Evolutionary conservation across 2,113 vertebrate species (phyloP).

Genomic region (Probosciger aterrimus): DNA sequence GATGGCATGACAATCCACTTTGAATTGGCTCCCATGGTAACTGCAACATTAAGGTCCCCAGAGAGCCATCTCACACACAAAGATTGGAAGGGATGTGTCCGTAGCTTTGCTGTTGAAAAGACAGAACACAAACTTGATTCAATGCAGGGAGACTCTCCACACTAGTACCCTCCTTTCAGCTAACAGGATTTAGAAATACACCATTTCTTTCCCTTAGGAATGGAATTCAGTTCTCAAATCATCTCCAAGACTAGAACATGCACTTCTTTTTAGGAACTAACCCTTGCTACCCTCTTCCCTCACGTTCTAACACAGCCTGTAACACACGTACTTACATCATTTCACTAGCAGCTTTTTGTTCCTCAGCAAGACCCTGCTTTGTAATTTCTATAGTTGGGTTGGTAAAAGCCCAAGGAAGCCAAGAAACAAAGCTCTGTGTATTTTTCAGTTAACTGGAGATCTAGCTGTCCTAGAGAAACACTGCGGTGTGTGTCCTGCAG

Average conservation of each 20-base stretch:
- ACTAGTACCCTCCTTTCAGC: background rate
- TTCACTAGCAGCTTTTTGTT: background rate
- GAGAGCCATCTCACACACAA: background rate
- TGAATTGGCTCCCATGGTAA: constrained; percentile 29
- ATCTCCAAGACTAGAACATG: background rate
- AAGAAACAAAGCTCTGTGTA: background rate
- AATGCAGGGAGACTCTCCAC: background rate
- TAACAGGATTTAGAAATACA: background rate
- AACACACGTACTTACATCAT: background rate
- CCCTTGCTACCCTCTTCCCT: background rate
- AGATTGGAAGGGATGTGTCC: background rate
- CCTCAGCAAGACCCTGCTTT: background rate
- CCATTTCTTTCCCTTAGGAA: background rate
- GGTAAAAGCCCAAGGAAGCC: background rate
- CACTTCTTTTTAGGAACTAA: background rate
- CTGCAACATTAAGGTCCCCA: background rate
- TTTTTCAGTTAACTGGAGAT: background rate
- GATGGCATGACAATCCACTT: background rate
- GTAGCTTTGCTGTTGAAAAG: background rate
- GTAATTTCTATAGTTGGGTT: background rate
- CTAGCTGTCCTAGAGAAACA: background rate
- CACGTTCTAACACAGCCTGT: background rate
- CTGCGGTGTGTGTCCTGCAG: rapidly evolving
- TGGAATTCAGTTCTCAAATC: background rate
- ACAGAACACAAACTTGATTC: background rate